Evolutionary conservation across 2,797 vertebrate genomes (phyloP).

Genomic region (Thamnophis elegans): DNA sequence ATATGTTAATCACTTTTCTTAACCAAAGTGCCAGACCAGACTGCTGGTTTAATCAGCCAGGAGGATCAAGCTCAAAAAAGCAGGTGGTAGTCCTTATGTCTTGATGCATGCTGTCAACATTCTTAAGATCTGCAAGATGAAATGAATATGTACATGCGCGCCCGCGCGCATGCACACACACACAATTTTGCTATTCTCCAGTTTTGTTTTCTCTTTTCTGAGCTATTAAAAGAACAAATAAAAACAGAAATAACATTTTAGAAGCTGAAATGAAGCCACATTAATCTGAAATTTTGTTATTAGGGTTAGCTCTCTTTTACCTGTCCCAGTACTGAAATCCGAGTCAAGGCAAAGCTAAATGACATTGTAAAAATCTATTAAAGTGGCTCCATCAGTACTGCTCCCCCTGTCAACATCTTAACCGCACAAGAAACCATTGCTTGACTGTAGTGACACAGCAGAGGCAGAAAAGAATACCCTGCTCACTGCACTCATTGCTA

Average conservation of each 20-base stretch:
- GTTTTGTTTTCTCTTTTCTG: not conserved
- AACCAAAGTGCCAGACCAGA: not conserved
- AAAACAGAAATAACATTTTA: not conserved
- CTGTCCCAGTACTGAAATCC: not conserved
- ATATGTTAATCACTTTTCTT: not conserved
- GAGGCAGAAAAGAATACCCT: not conserved
- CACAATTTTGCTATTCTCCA: not conserved
- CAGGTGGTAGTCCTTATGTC: not conserved
- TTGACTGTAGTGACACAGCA: not conserved
- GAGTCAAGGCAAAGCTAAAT: not conserved
- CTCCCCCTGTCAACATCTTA: not conserved
- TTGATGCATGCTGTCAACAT: not conserved
- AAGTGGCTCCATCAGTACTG: not conserved
- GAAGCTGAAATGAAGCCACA: not conserved
- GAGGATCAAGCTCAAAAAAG: not conserved
- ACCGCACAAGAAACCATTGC: not conserved
- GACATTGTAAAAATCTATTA: not conserved
- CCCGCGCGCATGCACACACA: accelerated
- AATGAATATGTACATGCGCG: not conserved
- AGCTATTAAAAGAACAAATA: not conserved
- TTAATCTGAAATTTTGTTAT: not conserved
- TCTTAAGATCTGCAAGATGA: not conserved
- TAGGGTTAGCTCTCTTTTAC: not conserved
- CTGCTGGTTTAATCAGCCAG: not conserved
- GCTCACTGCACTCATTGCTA: not conserved